Base-by-base conservation (phyloP, 2,113 vertebrate genomes). In the Ascaphus truei region DNA sequence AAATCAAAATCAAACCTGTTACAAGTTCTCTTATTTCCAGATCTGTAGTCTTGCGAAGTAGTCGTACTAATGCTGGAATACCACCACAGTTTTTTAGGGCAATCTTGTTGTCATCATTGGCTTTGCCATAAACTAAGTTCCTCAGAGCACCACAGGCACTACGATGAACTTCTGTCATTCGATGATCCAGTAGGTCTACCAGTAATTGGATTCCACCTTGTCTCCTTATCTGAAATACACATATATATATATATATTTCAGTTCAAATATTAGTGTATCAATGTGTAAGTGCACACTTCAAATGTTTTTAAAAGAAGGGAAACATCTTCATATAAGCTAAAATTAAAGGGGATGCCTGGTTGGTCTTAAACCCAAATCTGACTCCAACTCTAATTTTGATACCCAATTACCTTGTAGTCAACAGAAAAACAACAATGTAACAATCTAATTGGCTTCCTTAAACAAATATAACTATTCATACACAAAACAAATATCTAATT, bases 41-140 rank as follows among this genome's bases (percentile, higher is more conserved):
- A 80, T 99, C 97, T 4, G 91, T 89, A 2, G 95, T 93, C 82
- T 99, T 99, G 67, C 96, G 93, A 47, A 99, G 93, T 62, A 99
- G 83, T 29, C 97, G 92, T 62, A 98, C 97, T 78, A 99, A 85
- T 1, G 95, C 96, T 9, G 97, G 97, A 81, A 99, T 98, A 31
- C 97, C 97, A 0, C 95, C 95, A 27, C 95, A 98, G 88, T 98
- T 98, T 80, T 98, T 98, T 83, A 98, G 87, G 67, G 97, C 90
- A 20, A 99, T 93, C 85, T 99, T 99, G 86, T 99, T 99, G 76
- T 98, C 97, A 10, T 98, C 97, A 0, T 99, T 99, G 78, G 95
- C 96, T 36, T 98, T 98, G 63, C 97, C 97, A 2, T 98, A 99
- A 0, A 99, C 97, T 79, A 99, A 82, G 77, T 99, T 99, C 69